phyloP scores from a whole-genome alignment of 2,888 invertebrate genomes.

The Protula sp. region DNA sequence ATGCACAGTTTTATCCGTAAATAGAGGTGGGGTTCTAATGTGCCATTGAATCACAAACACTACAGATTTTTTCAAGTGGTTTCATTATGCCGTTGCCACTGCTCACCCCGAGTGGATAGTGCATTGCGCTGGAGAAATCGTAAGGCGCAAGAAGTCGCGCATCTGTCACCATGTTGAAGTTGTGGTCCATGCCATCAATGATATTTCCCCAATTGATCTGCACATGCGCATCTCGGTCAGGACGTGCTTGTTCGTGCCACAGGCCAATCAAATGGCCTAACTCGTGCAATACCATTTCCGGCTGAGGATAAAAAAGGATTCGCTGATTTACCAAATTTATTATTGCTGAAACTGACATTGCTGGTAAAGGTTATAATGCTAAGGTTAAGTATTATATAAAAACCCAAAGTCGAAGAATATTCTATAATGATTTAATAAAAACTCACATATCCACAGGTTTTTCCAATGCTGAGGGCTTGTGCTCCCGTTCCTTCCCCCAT shows the following conservation, averaged over 20 bases:
- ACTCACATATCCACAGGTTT: conserved; percentile 16
- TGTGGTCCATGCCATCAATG: conserved; percentile 3
- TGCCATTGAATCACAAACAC: too few species aligned
- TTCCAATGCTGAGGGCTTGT: conserved; percentile 10
- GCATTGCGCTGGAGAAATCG: conserved; percentile 24
- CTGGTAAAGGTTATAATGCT: not conserved
- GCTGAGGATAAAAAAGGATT: conserved; percentile 3
- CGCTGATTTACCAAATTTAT: not conserved
- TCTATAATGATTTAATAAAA: too few species aligned
- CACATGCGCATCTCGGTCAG: conserved; percentile 19
- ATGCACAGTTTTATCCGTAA: too few species aligned
- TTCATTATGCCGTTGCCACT: too few species aligned
- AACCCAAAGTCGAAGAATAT: too few species aligned
- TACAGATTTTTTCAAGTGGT: too few species aligned
- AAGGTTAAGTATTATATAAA: not conserved
- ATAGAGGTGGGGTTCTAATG: too few species aligned
- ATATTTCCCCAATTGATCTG: conserved; percentile 18
- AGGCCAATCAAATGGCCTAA: conserved; percentile 22
- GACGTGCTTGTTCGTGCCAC: conserved; percentile 23
- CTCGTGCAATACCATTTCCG: conserved; percentile 21
- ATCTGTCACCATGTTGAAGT: conserved; percentile 15
- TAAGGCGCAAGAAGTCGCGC: conserved; percentile 20
- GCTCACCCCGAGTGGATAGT: conserved; percentile 19
- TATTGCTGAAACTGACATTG: not conserved
- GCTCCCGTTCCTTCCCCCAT: conserved; percentile 6